A percentile compares a stretch with the other conserved stretches of the same genome.
These are phyloP conservation scores for Apus apus DNA, from an alignment of 2,113 vertebrate genomes.

Conservation along the genomic window DNA sequence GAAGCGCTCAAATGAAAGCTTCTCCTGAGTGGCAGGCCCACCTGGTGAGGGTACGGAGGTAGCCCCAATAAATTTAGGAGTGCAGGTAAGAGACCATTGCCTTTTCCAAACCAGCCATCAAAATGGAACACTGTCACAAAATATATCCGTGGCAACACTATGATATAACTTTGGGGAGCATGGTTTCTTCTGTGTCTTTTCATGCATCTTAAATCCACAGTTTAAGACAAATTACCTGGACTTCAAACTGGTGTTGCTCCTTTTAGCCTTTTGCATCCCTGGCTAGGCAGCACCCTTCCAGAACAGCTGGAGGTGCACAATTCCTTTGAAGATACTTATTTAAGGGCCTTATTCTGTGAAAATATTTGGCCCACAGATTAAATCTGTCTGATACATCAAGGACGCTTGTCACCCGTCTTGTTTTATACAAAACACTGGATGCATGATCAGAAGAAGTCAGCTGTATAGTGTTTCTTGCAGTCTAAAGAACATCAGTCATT, in stretches of 20 bases:
- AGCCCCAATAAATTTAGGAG: neutral
- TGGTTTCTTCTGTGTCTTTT: neutral
- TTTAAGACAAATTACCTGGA: neutral
- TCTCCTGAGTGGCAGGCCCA: neutral
- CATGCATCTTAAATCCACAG: neutral
- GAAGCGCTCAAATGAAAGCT: neutral
- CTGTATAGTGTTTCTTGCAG: neutral
- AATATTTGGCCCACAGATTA: neutral
- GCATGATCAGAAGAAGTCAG: neutral
- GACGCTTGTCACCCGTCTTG: neutral
- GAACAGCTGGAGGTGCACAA: neutral
- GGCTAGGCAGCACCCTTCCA: neutral
- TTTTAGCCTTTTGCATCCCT: neutral
- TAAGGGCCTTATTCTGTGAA: slow-evolving; percentile 14
- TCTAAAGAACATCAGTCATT: neutral
- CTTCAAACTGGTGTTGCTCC: neutral
- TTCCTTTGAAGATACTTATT: neutral
- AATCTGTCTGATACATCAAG: neutral
- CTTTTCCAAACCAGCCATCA: neutral
- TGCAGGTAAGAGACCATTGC: neutral
- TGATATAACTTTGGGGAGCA: neutral
- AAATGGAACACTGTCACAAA: neutral
- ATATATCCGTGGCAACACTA: neutral
- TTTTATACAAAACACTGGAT: slow-evolving; percentile 18
- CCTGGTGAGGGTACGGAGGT: neutral